Evolutionary conservation across 2,113 vertebrate species (phyloP), one percentile per base, ranked within the genome.

Genomic region (Romanogobio albipinnatus): DNA sequence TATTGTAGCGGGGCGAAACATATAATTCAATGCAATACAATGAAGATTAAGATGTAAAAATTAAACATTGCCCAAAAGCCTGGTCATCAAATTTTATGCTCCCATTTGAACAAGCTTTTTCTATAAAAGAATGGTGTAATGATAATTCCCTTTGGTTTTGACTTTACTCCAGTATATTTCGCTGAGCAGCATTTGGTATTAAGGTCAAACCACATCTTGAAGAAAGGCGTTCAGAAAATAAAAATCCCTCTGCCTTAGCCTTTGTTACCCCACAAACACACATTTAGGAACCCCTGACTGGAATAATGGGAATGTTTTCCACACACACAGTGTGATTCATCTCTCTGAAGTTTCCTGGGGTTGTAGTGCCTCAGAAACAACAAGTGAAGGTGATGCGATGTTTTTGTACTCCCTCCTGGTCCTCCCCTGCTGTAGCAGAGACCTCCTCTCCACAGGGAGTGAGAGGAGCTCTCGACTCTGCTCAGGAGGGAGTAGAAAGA

Each of bases 351-450:
- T 73, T 78, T 49, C 33, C 88, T 53, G 29, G 49, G 81, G 17
- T 86, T 79, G 22, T 75, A 59, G 45, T 64, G 84, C 8, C 51
- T 45, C 22, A 47, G 26, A 83, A 53, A 43, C 43, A 33, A 64
- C 80, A 87, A 77, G 64, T 29, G 59, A 81, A 58, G n/a, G 53
- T 14, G 36, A 17, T 26, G 56, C n/a, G 74, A 62, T 87, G 87
- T 78, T 86, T 85, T 59, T 86, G 64, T 81, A 88, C 81, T 75
- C 70, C 78, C 88, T 85, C 85, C 83, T 75, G 86, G 74, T 84
- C 84, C 73, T 87, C 82, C 85, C 47, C 86, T 81, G 70, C 24
- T 51, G 76, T 83, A 89, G 47, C 26, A 26, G 51, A 59, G 66
- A 33, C 17, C 64, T 45, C 47, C 71, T 61, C 70, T 19, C 76